A percentile compares a stretch with the other conserved stretches of the same genome.
Evolutionary conservation across 1,140 invertebrate species (phyloP).

Genomic region (Ditylenchus dipsaci): DNA sequence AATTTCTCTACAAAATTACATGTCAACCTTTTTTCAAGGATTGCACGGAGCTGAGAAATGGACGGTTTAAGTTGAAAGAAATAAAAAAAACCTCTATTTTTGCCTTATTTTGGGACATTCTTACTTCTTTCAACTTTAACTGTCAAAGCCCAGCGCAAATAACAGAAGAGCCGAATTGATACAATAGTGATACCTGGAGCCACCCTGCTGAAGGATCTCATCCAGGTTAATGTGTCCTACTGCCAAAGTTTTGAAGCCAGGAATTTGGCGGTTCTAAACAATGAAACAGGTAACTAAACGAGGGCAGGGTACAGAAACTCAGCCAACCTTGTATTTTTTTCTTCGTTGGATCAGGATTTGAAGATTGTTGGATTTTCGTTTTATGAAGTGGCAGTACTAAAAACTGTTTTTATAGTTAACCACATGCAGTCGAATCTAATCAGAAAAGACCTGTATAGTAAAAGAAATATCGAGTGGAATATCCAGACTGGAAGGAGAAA

Average conservation of each 20-base stretch:
- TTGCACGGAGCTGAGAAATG: no score
- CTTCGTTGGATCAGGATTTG: conserved; percentile 81
- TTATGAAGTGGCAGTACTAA: conserved; percentile 77
- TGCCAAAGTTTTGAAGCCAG: conserved; percentile 95
- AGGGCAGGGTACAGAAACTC: no score
- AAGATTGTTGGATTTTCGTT: conserved; percentile 88
- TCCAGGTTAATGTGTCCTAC: conserved; percentile 84
- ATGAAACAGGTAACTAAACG: no score
- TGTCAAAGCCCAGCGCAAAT: no score
- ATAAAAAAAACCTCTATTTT: no score
- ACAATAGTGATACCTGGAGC: not conserved
- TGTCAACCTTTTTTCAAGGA: no score
- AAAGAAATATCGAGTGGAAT: conserved; percentile 38
- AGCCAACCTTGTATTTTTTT: conserved; percentile 85
- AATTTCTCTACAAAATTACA: no score
- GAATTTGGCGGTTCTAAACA: conserved; percentile 79
- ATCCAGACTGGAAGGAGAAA: conserved; percentile 25
- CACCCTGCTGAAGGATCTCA: conserved; percentile 42
- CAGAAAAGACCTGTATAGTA: conserved; percentile 34
- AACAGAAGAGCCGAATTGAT: no score
- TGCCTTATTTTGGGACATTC: no score
- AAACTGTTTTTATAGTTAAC: conserved; percentile 14
- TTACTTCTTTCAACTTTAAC: no score
- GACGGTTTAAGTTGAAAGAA: no score
- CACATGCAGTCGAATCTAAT: not conserved